These are phyloP conservation scores for Hyaena hyaena DNA, from an alignment of 2,113 vertebrate species.

Conservation along the genomic window DNA sequence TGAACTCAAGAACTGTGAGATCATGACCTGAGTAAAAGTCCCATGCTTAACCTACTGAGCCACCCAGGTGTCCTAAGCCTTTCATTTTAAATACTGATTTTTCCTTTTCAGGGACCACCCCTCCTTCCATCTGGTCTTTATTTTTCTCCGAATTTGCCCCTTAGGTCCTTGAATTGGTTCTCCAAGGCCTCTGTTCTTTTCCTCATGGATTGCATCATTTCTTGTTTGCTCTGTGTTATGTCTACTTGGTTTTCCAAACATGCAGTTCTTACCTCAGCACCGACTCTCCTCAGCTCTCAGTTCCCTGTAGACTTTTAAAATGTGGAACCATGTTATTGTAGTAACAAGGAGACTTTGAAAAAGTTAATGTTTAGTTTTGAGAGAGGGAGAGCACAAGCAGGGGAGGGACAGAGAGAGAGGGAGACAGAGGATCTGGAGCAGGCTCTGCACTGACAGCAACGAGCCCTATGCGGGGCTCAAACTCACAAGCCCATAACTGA, in stretches of 20 bases:
- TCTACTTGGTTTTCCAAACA: neutral
- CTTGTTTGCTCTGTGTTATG: neutral
- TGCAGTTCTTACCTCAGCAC: neutral
- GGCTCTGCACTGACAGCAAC: too few species aligned
- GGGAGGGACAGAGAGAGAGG: too few species aligned
- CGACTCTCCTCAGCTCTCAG: neutral
- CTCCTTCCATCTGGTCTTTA: neutral
- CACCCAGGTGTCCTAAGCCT: too few species aligned
- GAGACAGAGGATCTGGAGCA: too few species aligned
- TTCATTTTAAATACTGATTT: neutral
- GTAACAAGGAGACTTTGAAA: neutral
- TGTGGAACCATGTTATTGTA: neutral
- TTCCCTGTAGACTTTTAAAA: neutral
- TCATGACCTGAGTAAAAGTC: too few species aligned
- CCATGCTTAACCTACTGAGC: too few species aligned
- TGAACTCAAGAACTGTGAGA: too few species aligned
- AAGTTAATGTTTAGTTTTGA: too few species aligned
- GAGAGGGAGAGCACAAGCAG: too few species aligned
- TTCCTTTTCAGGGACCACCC: neutral
- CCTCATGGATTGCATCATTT: neutral
- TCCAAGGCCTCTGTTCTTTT: too few species aligned
- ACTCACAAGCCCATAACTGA: too few species aligned
- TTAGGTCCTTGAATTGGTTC: neutral
- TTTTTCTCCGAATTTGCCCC: neutral
- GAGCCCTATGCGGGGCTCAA: too few species aligned